A percentile compares a stretch with the other conserved stretches of the same genome.
Evolutionary conservation across 64 coral and sea anemone species (phyloP).

Genomic region (Pocillopora damicornis): DNA sequence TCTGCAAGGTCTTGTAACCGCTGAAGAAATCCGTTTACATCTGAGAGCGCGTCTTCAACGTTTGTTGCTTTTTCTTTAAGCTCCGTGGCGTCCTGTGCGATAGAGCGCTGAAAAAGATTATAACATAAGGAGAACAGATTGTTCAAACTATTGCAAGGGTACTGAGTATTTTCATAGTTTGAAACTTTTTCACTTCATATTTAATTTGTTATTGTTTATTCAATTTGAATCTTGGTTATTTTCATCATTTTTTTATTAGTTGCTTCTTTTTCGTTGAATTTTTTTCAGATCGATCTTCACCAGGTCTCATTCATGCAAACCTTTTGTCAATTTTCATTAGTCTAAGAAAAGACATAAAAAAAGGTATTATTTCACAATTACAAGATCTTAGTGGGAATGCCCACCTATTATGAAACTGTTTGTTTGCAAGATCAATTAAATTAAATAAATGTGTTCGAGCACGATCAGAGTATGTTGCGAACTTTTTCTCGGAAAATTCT

Average conservation of each 20-base stretch:
- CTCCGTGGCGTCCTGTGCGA: conserved; percentile 56
- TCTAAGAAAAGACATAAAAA: too few relatives aligned
- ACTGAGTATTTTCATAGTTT: too few relatives aligned
- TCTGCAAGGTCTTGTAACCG: conserved; percentile 78
- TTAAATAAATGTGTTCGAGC: too few relatives aligned
- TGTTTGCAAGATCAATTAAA: too few relatives aligned
- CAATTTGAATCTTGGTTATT: background rate
- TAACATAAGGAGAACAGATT: background rate
- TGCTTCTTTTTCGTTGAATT: too few relatives aligned
- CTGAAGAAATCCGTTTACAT: conserved; percentile 69
- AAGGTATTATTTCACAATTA: too few relatives aligned
- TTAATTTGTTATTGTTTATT: background rate
- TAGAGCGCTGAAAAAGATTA: conserved; percentile 22
- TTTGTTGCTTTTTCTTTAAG: conserved; percentile 50
- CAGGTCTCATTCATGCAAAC: too few relatives aligned
- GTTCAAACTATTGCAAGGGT: background rate
- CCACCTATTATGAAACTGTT: too few relatives aligned
- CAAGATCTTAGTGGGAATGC: too few relatives aligned
- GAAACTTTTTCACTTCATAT: background rate
- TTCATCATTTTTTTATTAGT: background rate
- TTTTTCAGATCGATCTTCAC: too few relatives aligned
- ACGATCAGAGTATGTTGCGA: too few relatives aligned
- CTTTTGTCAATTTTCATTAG: too few relatives aligned
- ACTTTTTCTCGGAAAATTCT: background rate
- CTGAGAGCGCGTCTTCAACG: conserved; percentile 50